Conservation (phyloP, 2,888 invertebrate species). For the Trissonchulus latispiculum region DNA sequence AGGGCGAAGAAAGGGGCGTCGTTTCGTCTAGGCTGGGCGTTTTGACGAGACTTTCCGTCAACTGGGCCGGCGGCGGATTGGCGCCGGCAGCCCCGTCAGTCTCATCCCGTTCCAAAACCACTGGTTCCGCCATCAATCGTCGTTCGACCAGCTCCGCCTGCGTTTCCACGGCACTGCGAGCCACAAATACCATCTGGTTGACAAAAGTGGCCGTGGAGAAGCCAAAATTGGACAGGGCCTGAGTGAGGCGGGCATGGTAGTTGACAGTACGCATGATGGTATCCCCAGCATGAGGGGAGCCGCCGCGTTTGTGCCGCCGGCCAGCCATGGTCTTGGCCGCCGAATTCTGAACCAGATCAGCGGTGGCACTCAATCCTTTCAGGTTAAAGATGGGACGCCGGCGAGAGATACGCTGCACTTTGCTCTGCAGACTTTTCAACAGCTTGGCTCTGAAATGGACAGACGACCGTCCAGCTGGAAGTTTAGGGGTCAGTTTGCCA, state of each 20-base stretch:
- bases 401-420: conserved; percentile 9
- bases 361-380: neutral
- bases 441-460: neutral
- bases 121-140: neutral
- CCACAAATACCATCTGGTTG: conserved; percentile 17
- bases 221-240: neutral
- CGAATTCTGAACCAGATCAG: conserved; percentile 1
- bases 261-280: neutral
- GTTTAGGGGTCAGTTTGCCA: neutral
- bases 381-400: conserved; percentile 8
- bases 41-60: neutral
- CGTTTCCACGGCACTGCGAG: conserved; percentile 5
- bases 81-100: neutral
- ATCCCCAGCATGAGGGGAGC: neutral
- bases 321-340: neutral
- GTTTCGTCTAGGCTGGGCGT: neutral
- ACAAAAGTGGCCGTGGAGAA: conserved; percentile 17
- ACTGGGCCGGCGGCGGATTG: neutral
- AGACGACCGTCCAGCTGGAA: too few species aligned
- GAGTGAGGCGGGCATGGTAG: neutral
- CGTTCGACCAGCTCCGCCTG: neutral
- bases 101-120: too few species aligned
- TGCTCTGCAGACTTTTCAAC: neutral
- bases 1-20: neutral
- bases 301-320: neutral